phyloP scores from a whole-genome alignment of 2,797 vertebrate species.

The Sebastes umbrosus region DNA sequence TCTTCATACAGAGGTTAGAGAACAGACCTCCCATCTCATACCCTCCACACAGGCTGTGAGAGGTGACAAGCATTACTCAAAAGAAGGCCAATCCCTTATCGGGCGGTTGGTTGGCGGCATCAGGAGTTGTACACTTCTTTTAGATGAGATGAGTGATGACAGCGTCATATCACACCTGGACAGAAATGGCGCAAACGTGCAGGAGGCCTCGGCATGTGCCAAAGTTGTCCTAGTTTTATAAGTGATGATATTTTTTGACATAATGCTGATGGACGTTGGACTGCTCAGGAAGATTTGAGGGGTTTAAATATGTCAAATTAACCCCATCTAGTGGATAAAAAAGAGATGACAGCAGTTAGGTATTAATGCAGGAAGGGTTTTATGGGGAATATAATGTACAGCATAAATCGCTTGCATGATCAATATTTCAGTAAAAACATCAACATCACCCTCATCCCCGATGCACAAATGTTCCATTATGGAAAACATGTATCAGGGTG shows the following conservation, averaged over 20 bases:
- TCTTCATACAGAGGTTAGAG: slow-evolving; percentile 40
- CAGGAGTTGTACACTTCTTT: slow-evolving; percentile 13
- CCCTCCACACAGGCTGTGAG: slow-evolving; percentile 1
- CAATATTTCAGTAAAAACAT: no score
- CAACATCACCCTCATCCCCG: no score
- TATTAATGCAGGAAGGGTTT: neutral
- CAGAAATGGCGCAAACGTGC: neutral
- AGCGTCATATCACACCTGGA: slow-evolving; percentile 49
- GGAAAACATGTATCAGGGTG: no score
- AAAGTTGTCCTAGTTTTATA: neutral
- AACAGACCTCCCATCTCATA: slow-evolving; percentile 1
- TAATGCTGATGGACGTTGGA: neutral
- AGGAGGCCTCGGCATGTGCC: neutral
- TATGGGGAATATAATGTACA: neutral
- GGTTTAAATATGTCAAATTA: slow-evolving; percentile 11
- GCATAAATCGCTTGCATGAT: no score
- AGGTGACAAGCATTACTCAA: slow-evolving; percentile 38
- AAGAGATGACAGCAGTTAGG: neutral
- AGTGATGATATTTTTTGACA: neutral
- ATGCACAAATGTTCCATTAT: no score
- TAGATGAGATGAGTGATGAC: slow-evolving; percentile 43
- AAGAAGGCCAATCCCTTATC: slow-evolving; percentile 30
- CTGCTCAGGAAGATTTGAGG: neutral
- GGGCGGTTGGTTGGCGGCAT: slow-evolving; percentile 33
- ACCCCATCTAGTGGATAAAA: slow-evolving; percentile 60